Evolutionary conservation across 2,888 invertebrate species (phyloP), one percentile per base, ranked within the genome.

Genomic region (Acholoe squamosa): DNA sequence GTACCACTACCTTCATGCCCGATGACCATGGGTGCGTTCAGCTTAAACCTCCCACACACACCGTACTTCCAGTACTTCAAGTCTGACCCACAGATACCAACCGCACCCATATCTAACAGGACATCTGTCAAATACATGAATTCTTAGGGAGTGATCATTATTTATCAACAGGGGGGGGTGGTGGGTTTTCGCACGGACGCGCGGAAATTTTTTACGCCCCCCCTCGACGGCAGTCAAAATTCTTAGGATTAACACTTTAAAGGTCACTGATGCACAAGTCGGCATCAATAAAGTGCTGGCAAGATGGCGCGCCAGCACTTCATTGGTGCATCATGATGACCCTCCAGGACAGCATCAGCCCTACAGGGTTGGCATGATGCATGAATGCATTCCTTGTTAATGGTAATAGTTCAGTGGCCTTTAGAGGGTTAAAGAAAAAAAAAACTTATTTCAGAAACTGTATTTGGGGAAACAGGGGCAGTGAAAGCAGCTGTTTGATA

Each of bases 1-100:
- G 93, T 93, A 5, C 94, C 94, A 84, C 94, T 94, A 7, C 93
- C 94, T 91, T 94, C 94, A 89, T 94, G 94, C 5, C 94, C 94
- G 88, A 94, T 92, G 14, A 94, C 93, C 94, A 94, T 94, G 0
- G 94, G 94, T 19, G 56, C 31, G n/a, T 52, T 84, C n/a, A 94
- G 84, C 19, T 91, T 92, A 88, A 93, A 94, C 71, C 92, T 80
- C 0, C 94, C 94, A 92, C 94, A 94, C 33, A 93, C 92, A 10
- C 94, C 94, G 22, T 93, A 92, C 88, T 89, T 91, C 94, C 94
- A 94, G 92, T 94, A 94, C 89, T 94, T 94, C n/a, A 94, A 86
- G 91, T 94, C 94, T 31, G 94, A 93, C 0, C 94, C 94, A 91
- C 94, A 94, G 16, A 94, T 94, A 33, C 92, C 92, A 31, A 91